These are phyloP conservation scores for Stichopus horrens DNA, from an alignment of 53 echinoderm and acorn worm species.

Conservation along the genomic window DNA sequence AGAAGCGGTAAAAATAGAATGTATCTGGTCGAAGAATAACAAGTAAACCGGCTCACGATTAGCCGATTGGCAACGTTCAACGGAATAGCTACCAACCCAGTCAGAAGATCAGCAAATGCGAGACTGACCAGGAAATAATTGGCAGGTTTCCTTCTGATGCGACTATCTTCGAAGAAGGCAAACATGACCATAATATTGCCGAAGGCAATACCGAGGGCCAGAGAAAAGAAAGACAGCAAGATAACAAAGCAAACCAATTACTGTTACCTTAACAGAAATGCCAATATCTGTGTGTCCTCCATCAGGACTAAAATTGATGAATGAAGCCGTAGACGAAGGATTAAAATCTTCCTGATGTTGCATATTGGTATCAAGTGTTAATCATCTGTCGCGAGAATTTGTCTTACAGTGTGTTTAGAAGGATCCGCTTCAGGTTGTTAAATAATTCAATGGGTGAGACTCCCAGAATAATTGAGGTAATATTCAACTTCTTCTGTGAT, in stretches of 20 bases:
- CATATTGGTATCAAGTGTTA: no score
- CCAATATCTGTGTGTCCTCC: background rate
- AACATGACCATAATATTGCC: background rate
- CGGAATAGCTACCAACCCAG: conserved; percentile 3
- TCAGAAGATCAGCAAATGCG: conserved; percentile 21
- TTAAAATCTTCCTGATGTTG: no score
- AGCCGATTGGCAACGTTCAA: conserved; percentile 34
- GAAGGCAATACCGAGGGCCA: background rate
- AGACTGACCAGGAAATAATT: conserved; percentile 23
- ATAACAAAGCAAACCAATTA: background rate
- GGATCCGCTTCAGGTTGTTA: no score
- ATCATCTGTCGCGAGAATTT: no score
- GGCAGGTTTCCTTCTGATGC: background rate
- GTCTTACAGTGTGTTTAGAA: no score
- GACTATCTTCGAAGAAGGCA: background rate
- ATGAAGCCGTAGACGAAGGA: no score
- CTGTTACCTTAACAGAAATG: conserved; percentile 22
- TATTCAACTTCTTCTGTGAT: no score
- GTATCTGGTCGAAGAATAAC: conserved; percentile 22
- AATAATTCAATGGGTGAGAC: no score
- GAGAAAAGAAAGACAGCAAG: conserved; percentile 17
- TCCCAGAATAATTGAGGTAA: no score
- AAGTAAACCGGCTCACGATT: conserved; percentile 26
- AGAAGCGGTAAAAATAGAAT: conserved; percentile 19
- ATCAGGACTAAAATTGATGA: background rate